Evolutionary conservation across 2,888 invertebrate genomes (phyloP), one percentile per base, ranked within the genome.

Genomic region (Mythimna pallens): DNA sequence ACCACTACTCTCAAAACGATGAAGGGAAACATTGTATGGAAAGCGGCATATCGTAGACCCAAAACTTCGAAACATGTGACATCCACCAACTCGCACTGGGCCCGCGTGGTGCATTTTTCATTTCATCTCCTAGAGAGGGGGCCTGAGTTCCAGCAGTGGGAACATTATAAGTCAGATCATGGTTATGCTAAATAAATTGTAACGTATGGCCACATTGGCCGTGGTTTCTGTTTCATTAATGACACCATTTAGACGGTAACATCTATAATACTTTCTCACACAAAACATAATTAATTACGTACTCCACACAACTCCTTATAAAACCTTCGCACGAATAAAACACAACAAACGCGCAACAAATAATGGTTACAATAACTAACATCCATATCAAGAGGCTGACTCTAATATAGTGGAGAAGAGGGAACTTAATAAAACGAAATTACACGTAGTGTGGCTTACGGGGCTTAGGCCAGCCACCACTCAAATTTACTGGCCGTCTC

Each of bases 361-460:
- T 76, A 79, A 80, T 66, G 65, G 61, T 50, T 59, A 78, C 73
- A 78, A 74, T 82, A 85, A 83, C 86, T 88, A 85, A 82, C 84
- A 88, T 84, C 80, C 74, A 75, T 68, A 78, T 79, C 65, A 79
- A 73, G 75, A 78, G 72, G 70, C 69, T 80, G 83, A 84, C 86
- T 89, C 87, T 89, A 91, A 88, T 89, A 89, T 89, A 88, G 85
- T 88, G 86, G 85, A 87, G 84, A 89, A 86, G 74, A 85, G 84
- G 83, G 80, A 90, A 93, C 90, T 94, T 93, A 93, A 94, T 94
- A 94, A 93, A 94, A 92, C 89, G 90, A 90, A 92, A 93, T 93
- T 90, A 92, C 92, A 81, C 89, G 85, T 87, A 81, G 82, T 81
- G 81, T 76, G 78, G 90, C 91, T 91, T 86, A 89, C 85, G 74